phyloP scores from a whole-genome alignment of 2,888 invertebrate species.

The Lysandra bellargus region DNA sequence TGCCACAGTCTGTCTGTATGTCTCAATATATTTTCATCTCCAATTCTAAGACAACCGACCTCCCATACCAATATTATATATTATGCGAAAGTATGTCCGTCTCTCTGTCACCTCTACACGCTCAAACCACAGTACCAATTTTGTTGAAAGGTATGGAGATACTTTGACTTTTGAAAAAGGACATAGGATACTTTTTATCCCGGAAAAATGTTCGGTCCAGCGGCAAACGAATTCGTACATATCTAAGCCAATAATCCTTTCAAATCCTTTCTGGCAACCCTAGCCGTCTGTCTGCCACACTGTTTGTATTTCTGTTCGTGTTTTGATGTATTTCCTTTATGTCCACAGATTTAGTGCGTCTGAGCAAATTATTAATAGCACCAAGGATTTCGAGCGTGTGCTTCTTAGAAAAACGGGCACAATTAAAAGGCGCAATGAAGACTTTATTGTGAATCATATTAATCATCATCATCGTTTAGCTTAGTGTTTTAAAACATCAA shows the following conservation, averaged over 20 bases:
- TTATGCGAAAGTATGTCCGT: too few relatives aligned
- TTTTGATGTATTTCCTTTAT: slow-evolving; percentile 65
- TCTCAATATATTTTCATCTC: too few relatives aligned
- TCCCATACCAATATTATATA: too few relatives aligned
- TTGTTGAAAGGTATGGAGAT: too few relatives aligned
- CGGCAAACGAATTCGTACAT: too few relatives aligned
- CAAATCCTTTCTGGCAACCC: not conserved
- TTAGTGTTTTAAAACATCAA: not conserved
- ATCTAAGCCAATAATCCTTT: not conserved
- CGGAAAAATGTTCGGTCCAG: too few relatives aligned
- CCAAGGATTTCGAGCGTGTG: slow-evolving; percentile 49
- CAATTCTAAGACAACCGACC: not conserved
- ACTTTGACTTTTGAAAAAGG: too few relatives aligned
- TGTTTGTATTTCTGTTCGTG: slow-evolving; percentile 64
- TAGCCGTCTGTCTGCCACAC: slow-evolving; percentile 51
- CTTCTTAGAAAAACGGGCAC: slow-evolving; percentile 31
- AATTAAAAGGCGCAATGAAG: slow-evolving; percentile 23
- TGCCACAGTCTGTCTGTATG: too few relatives aligned
- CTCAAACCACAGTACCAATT: too few relatives aligned
- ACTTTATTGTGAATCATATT: slow-evolving; percentile 1
- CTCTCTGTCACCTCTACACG: too few relatives aligned
- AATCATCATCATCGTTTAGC: not conserved
- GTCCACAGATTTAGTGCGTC: slow-evolving; percentile 58
- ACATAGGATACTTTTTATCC: too few relatives aligned
- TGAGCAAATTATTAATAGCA: slow-evolving; percentile 56